Evolutionary conservation across 2,888 invertebrate species (phyloP), one percentile per base, ranked within the genome.

Genomic region (Scaptomyza reducta): DNA sequence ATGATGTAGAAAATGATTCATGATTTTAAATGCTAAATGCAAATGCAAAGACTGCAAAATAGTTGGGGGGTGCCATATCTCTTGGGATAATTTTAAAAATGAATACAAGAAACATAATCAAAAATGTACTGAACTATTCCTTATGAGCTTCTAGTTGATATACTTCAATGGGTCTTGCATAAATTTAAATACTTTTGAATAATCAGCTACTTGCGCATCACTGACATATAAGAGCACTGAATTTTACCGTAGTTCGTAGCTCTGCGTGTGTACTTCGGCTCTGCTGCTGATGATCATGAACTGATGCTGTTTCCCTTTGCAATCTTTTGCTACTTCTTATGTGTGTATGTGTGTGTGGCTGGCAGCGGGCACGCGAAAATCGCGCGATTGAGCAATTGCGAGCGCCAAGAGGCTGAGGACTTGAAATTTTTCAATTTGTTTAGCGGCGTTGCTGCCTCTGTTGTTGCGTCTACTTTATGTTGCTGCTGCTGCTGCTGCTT

Each of bases 371-470:
- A 84, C 73, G 86, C 79, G 74, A 87, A 80, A 84, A 71, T 71
- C 55, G 58, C 72, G 60, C 77, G 83, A 85, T 83, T 85, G 86
- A 85, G 85, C 85, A 88, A 82, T 81, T 74, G 87, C 66, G 74
- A 77, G 85, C 85, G 74, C 71, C 79, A 78, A 85, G 81, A 82
- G 81, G 70, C 72, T 74, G 85, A 85, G 87, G 85, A 87, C 80
- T 85, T 79, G 78, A 71, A 85, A 78, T 79, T 83, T 86, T 87
- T 81, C 81, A 83, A 83, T 86, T 87, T 85, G 85, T 72, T 82
- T 75, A 73, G 70, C 79, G 59, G 66, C 70, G 72, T 11, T 22
- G 50, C 68, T 47, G 63, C 42, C 45, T 62, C 54, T 33, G 72
- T 73, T 72, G 68, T 69, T 63, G 70, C 66, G 46, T 53, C 57